Evolutionary conservation across 1,140 invertebrate species (phyloP), one percentile per base, ranked within the genome.

Genomic region (Drosophila dunni): DNA sequence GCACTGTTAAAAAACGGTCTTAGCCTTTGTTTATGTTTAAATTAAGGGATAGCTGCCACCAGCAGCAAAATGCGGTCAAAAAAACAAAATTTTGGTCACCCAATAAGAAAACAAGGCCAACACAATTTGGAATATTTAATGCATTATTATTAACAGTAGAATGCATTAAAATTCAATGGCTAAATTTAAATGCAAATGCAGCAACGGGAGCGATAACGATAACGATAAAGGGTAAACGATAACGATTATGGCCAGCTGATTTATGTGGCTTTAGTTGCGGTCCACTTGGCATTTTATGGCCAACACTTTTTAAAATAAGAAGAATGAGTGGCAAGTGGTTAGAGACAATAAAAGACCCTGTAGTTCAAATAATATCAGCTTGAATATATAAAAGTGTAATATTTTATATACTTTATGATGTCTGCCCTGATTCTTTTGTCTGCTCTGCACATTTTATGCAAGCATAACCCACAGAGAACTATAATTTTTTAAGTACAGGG

Each of bases 71-170:
- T 33, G 10, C 8, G 33, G 7, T 33, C 13, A 56, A 17, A 56
- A 38, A 54, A 0, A 38, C 29, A 38, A 54, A 3, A 5, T 33
- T 36, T 15, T 24, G 46, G 46, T 20, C 15, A 38, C 13, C 34
- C 13, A 63, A 69, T 54, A 17, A 33, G 38, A 69, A 60, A 60
- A 13, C 45, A 61, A 61, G 51, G 17, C 53, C 53, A 57, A 66
- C 6, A 42, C 38, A 40, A 29, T 45, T 64, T 40, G 10, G 40
- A 34, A 34, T 63, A 44, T 60, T 72, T 44, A 51, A 53, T 72
- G 46, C 54, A 44, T 66, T 66, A 72, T 72, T 67, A 72, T 72
- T 42, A 67, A 72, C 53, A 61, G 56, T 58, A 24, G 36, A 61
- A 44, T 42, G 13, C 20, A 42, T 51, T 40, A 51, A 51, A 50